These are phyloP conservation scores for Gambusia affinis DNA, from an alignment of 2,113 vertebrate species.

Conservation along the genomic window DNA sequence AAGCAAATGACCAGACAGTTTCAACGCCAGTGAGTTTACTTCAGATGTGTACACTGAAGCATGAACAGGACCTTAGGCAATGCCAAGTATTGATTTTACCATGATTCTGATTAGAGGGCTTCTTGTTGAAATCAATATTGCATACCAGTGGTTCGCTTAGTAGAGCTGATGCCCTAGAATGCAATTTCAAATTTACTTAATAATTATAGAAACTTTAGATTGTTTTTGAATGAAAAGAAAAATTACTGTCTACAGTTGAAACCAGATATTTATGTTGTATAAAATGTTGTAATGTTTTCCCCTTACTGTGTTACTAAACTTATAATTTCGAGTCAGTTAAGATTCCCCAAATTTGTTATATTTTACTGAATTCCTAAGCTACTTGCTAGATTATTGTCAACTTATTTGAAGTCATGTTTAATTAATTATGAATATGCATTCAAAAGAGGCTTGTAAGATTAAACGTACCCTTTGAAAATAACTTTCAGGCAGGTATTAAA, in stretches of 20 bases:
- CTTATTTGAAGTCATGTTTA: no score
- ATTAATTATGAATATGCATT: no score
- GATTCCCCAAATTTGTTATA: no score
- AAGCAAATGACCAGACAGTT: slow-evolving; percentile 60
- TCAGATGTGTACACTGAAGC: slow-evolving; percentile 72
- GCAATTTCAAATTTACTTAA: slow-evolving; percentile 65
- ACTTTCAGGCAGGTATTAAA: no score
- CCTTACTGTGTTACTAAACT: no score
- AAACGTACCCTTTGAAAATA: no score
- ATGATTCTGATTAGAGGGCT: slow-evolving; percentile 77
- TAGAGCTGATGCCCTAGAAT: slow-evolving; percentile 67
- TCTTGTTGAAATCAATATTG: slow-evolving; percentile 70
- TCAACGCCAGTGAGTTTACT: slow-evolving; percentile 59
- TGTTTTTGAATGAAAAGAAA: slow-evolving; percentile 62
- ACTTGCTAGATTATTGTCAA: no score
- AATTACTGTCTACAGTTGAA: neutral
- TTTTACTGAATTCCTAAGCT: no score
- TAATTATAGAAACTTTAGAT: slow-evolving; percentile 64
- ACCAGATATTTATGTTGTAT: neutral
- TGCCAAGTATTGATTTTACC: slow-evolving; percentile 77
- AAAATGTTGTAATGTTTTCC: no score
- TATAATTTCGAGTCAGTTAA: no score
- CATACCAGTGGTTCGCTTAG: slow-evolving; percentile 70
- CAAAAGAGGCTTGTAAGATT: no score
- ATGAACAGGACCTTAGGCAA: slow-evolving; percentile 67